Conservation (phyloP, 2,888 invertebrate genomes). For the Phymatocera aterrima region DNA sequence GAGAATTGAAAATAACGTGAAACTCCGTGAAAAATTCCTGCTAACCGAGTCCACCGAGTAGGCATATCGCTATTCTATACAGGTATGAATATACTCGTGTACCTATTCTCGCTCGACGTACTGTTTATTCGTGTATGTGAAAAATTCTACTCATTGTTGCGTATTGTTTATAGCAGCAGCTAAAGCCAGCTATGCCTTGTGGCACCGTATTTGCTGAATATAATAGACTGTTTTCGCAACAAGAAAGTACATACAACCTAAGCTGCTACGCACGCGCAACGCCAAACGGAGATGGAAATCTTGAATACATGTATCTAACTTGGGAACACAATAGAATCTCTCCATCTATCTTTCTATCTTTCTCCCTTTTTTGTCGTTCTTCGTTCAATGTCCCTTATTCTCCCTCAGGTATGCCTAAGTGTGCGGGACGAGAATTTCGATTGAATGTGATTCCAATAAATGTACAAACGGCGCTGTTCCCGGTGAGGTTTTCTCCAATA, state of each 20-base stretch:
- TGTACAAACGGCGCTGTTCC: not conserved
- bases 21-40: not conserved
- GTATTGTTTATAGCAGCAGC: not conserved
- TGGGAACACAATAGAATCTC: conserved; percentile 12
- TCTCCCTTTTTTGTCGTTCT: too few species aligned
- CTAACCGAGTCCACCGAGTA: too few species aligned
- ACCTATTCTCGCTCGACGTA: not conserved
- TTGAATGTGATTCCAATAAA: conserved; percentile 5
- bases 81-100: not conserved
- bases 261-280: not conserved
- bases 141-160: not conserved
- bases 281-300: not conserved
- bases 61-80: too few species aligned
- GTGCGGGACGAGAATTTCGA: not conserved
- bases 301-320: not conserved
- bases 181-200: not conserved
- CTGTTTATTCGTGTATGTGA: not conserved
- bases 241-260: not conserved
- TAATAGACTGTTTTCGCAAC: not conserved
- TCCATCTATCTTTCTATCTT: not conserved
- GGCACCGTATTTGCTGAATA: not conserved
- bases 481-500: too few species aligned
- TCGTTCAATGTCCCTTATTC: not conserved
- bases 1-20: conserved; percentile 15
- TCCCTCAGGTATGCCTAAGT: not conserved